Evolutionary conservation across 2,113 vertebrate genomes (phyloP).

Genomic region (Brienomyrus brachyistius): DNA sequence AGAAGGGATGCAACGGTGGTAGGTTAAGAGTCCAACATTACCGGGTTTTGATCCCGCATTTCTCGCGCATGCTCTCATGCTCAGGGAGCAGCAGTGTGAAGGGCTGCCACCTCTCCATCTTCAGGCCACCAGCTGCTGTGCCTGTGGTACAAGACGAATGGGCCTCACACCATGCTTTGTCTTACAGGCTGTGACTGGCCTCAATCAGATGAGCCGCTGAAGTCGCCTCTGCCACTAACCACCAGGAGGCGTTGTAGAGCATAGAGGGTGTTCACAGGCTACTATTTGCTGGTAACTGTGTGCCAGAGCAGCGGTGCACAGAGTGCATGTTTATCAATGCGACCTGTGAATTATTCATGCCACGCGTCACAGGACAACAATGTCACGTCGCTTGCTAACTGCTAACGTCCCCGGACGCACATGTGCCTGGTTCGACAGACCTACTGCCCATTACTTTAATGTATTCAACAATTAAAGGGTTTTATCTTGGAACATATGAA

Average conservation of each 20-base stretch:
- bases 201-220: background rate
- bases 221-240: background rate
- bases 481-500: slow-evolving; percentile 72
- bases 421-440: slow-evolving; percentile 43
- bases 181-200: background rate
- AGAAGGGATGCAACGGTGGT: background rate
- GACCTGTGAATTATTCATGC: slow-evolving; percentile 64
- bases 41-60: background rate
- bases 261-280: background rate
- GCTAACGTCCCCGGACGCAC: slow-evolving; percentile 44
- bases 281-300: slow-evolving; percentile 43
- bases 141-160: background rate
- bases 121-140: background rate
- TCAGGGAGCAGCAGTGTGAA: background rate
- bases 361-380: slow-evolving; percentile 52
- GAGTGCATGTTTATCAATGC: slow-evolving; percentile 54
- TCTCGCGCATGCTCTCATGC: background rate
- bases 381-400: slow-evolving; percentile 55
- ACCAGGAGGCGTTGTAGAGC: background rate
- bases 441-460: slow-evolving; percentile 65
- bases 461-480: slow-evolving; percentile 72
- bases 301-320: slow-evolving; percentile 15
- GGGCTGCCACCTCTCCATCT: background rate
- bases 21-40: background rate
- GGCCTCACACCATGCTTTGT: background rate